Evolutionary conservation across 2,113 vertebrate species (phyloP).

Genomic region (Hiodon alosoides): DNA sequence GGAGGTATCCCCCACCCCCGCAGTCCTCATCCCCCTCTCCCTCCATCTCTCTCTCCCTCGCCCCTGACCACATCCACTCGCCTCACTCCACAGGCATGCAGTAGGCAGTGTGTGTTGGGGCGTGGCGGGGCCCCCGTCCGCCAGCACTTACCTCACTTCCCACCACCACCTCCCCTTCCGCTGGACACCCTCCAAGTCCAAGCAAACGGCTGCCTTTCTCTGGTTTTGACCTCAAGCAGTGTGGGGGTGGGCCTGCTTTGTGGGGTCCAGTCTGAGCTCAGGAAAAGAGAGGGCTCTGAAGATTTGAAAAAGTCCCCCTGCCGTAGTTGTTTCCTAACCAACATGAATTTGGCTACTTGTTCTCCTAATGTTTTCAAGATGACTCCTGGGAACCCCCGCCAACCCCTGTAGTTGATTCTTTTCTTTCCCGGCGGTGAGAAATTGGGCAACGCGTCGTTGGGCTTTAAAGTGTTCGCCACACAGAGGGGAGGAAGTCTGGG

Average conservation of each 20-base stretch:
- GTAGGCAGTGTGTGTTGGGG: neutral
- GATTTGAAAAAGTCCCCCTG: neutral
- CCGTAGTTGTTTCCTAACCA: conserved; percentile 1
- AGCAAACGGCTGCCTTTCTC: neutral
- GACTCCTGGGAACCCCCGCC: neutral
- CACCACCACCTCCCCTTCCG: neutral
- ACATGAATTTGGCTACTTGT: conserved; percentile 15
- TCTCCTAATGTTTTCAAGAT: conserved; percentile 6
- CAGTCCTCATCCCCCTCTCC: neutral
- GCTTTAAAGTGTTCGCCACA: neutral
- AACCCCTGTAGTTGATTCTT: neutral
- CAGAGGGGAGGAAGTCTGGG: neutral
- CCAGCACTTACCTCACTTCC: conserved; percentile 19
- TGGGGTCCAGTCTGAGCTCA: neutral
- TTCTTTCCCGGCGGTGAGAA: neutral
- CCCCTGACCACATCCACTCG: neutral
- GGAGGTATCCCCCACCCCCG: neutral
- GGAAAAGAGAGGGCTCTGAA: neutral
- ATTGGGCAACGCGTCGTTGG: neutral
- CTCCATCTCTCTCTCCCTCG: neutral
- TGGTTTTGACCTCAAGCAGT: neutral
- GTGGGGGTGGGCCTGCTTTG: neutral
- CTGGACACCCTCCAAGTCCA: neutral
- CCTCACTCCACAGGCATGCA: neutral
- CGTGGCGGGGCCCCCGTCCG: neutral